These are phyloP conservation scores for Sphenodon punctatus DNA, from an alignment of 2,797 vertebrate species.

Conservation along the genomic window DNA sequence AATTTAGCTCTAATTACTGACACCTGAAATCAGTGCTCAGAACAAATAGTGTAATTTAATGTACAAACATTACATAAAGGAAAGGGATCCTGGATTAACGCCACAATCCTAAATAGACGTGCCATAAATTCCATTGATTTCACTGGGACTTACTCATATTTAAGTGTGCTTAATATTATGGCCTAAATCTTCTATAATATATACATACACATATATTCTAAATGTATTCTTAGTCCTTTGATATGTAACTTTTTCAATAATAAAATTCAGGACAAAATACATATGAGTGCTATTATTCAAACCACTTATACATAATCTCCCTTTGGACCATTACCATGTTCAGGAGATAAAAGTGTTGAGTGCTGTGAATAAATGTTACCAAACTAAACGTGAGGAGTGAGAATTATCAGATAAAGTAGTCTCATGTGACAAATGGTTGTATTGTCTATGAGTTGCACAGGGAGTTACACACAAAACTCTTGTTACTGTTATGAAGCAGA, in stretches of 20 bases:
- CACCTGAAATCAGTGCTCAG: background rate
- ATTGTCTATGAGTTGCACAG: background rate
- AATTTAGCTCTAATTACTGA: background rate
- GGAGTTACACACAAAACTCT: background rate
- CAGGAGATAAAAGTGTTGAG: background rate
- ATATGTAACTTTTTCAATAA: background rate
- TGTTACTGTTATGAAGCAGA: background rate
- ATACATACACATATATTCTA: background rate
- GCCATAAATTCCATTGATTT: too few species aligned
- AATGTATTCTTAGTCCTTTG: background rate
- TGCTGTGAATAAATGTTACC: background rate
- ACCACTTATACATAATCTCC: background rate
- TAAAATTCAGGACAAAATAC: background rate
- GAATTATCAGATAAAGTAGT: background rate
- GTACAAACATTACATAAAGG: conserved; percentile 26
- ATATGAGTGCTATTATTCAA: background rate
- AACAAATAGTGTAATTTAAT: conserved; percentile 31
- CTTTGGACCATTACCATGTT: background rate
- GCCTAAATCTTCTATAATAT: background rate
- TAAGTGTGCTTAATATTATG: too few species aligned
- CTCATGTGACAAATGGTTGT: background rate
- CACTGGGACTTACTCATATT: too few species aligned
- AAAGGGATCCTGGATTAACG: too few species aligned
- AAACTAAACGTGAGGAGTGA: background rate
- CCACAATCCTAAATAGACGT: too few species aligned